A percentile compares a stretch with the other conserved stretches of the same genome.
Evolutionary conservation across 2,797 vertebrate genomes (phyloP).

Genomic region (Acipenser transmontanus): DNA sequence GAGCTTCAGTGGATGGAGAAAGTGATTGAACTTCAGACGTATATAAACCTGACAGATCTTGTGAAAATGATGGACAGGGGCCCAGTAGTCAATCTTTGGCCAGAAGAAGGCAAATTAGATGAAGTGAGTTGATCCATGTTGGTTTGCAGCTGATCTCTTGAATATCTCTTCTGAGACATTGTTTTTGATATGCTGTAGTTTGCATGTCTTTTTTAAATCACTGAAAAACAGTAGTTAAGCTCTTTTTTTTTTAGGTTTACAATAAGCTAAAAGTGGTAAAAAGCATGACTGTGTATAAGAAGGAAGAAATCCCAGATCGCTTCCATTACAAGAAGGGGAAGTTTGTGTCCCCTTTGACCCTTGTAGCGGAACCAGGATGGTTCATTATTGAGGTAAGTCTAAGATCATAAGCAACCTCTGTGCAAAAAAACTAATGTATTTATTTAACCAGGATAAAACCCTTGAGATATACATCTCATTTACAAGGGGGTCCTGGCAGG

Average conservation of each 20-base stretch:
- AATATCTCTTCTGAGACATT: too few relatives aligned
- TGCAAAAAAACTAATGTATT: too few relatives aligned
- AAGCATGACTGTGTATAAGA: conserved; percentile 73
- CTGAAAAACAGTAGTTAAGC: too few relatives aligned
- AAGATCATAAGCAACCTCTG: too few relatives aligned
- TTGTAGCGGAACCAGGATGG: conserved; percentile 85
- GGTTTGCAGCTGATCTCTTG: neutral
- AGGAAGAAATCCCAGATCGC: conserved; percentile 68
- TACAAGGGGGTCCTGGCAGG: too few relatives aligned
- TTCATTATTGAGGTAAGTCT: conserved; percentile 78
- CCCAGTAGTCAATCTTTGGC: conserved; percentile 87
- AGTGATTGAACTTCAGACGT: conserved; percentile 77
- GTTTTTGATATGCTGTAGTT: too few relatives aligned
- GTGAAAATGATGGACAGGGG: conserved; percentile 83
- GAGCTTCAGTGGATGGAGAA: conserved; percentile 81
- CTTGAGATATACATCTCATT: too few relatives aligned
- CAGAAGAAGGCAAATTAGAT: conserved; percentile 50
- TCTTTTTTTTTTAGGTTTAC: conserved; percentile 58
- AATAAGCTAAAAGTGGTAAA: conserved; percentile 56
- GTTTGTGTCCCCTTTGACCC: conserved; percentile 82
- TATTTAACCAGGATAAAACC: too few relatives aligned
- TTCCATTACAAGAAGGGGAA: conserved; percentile 80
- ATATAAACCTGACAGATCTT: conserved; percentile 69
- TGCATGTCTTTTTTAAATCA: too few relatives aligned
- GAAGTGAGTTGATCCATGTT: conserved; percentile 50